Evolutionary conservation across 2,888 invertebrate species (phyloP).

Genomic region (Anticlea derivata): DNA sequence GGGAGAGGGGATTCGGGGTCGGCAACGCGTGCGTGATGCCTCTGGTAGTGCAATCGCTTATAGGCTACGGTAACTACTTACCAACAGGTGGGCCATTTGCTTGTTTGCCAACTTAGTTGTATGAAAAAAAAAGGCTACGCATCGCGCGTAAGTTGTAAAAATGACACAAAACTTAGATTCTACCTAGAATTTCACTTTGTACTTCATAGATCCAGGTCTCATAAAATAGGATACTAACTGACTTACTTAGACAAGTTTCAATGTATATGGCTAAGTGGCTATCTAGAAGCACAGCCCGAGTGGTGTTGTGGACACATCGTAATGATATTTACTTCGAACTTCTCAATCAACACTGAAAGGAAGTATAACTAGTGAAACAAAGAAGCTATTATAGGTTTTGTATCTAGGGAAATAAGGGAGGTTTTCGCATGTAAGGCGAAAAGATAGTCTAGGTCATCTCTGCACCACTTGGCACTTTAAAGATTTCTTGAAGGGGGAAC

Average conservation of each 20-base stretch:
- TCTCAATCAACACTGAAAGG: conserved; percentile 38
- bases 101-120: too few relatives aligned
- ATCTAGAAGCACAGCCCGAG: conserved; percentile 57
- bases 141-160: too few relatives aligned
- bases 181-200: neutral
- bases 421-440: conserved; percentile 10
- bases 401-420: neutral
- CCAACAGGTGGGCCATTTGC: too few relatives aligned
- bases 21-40: too few relatives aligned
- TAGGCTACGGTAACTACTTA: too few relatives aligned
- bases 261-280: conserved; percentile 59
- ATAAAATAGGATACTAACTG: conserved; percentile 10
- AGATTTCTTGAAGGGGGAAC: conserved; percentile 64
- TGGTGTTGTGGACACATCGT: conserved; percentile 67
- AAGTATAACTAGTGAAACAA: conserved; percentile 27
- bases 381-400: conserved; percentile 29
- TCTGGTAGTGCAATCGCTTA: too few relatives aligned
- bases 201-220: neutral
- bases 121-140: too few relatives aligned
- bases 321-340: conserved; percentile 72
- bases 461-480: conserved; percentile 51
- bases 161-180: too few relatives aligned
- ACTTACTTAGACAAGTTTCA: conserved; percentile 6
- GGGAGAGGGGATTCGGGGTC: too few relatives aligned
- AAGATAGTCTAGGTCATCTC: conserved; percentile 47